Conservation (phyloP, 2,888 invertebrate genomes). For the Nymphalis c-album region DNA sequence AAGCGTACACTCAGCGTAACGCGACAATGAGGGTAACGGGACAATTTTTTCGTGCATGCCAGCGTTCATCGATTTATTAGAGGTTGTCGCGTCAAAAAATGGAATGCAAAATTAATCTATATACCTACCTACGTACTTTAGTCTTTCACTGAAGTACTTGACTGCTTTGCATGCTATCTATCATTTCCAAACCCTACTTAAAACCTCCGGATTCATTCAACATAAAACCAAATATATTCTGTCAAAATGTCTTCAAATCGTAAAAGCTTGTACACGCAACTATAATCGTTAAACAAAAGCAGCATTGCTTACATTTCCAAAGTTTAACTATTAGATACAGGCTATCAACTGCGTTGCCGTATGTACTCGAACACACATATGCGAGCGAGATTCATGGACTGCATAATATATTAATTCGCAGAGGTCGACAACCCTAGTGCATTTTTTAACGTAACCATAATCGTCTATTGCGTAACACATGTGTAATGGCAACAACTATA, state of each 20-base stretch:
- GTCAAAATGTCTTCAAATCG: constrained; percentile 25
- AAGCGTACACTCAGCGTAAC: too few species aligned
- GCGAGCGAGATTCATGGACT: constrained; percentile 34
- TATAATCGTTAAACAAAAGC: constrained; percentile 27
- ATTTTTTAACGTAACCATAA: constrained; percentile 52
- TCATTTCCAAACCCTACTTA: constrained; percentile 11
- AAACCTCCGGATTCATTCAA: constrained; percentile 15
- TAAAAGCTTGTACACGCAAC: constrained; percentile 30
- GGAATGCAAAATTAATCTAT: background rate
- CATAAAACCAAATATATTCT: constrained; percentile 15
- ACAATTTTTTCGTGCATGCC: too few species aligned
- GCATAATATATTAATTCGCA: constrained; percentile 40
- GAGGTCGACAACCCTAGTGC: constrained; percentile 57
- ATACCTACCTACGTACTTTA: background rate
- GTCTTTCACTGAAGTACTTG: constrained; percentile 2
- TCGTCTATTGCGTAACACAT: constrained; percentile 59
- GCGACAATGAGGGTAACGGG: too few species aligned
- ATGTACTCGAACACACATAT: constrained; percentile 16
- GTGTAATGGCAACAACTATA: constrained; percentile 56
- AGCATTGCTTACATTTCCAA: constrained; percentile 32
- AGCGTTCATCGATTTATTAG: too few species aligned
- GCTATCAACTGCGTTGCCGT: constrained; percentile 22
- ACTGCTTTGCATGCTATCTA: constrained; percentile 10
- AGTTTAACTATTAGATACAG: constrained; percentile 16
- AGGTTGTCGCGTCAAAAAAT: too few species aligned